Base-by-base conservation (phyloP, 2,888 invertebrate species). In the Aphidius colemani region DNA sequence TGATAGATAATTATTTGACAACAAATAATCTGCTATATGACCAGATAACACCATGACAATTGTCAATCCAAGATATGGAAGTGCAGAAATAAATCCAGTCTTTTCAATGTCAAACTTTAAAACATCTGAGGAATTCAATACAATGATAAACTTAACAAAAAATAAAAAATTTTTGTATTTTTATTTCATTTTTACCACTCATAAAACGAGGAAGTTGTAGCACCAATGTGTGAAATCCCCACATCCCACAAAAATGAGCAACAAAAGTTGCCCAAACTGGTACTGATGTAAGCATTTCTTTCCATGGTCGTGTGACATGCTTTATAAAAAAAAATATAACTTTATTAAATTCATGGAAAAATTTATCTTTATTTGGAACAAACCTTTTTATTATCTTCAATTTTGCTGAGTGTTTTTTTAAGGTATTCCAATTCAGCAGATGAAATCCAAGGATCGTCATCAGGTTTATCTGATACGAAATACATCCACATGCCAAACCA, bases 51-150 rank as follows among this genome's bases (percentile, higher is more conserved):
- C 92, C 7, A 95, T 85, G 30, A 91, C 87, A 41, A 93, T 84
- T 0, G 93, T 92, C 95, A 96, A 95, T 0, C 91, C 90, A 13
- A 96, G 81, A 79, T 96, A 96, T 0, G 96, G 96, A 51, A 96
- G 84, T 0, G 95, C 95, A 0, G 95, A 90, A 61, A 94, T 79
- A 76, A 91, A 89, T 4, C 96, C 96, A 7, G 94, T 91, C 78
- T 93, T 88, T 7, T 90, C 88, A 59, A 93, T 84, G 74, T 92
- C 86, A 79, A 90, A 92, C 69, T 88, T 84, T 68, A 90, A 85
- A 1, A 90, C 89, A 73, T 93, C 93, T 93, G 81, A 10, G 84
- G 66, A 67, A 50, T 49, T 41, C 18, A 40, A 50, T 11, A 48
- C 7, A 11, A 2, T 57, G n/a, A 9, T 49, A 7, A n/a, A 7